Evolutionary conservation across 2,113 vertebrate genomes (phyloP).

Genomic region (Boulengeromyrus knoepffleri): DNA sequence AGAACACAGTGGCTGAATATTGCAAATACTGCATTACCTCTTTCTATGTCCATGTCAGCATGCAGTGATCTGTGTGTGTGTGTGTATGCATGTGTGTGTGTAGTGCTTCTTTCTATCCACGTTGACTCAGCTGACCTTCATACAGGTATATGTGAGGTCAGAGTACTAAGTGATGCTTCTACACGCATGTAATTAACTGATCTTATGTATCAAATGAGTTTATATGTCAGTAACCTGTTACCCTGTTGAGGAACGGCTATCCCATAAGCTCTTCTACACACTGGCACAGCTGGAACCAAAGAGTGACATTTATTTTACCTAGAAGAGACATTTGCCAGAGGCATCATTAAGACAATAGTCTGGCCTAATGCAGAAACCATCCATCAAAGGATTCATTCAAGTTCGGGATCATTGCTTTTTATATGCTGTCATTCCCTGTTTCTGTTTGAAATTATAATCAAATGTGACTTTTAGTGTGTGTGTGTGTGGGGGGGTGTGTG

Average conservation of each 20-base stretch:
- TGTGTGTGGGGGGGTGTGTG: too few species aligned
- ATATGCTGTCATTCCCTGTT: neutral
- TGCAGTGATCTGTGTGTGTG: neutral
- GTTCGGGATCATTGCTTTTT: neutral
- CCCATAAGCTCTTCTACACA: neutral
- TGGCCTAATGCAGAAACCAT: neutral
- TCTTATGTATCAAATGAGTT: neutral
- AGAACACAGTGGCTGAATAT: neutral
- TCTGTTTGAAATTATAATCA: neutral
- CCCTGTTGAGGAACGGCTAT: neutral
- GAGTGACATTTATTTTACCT: neutral
- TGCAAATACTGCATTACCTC: neutral
- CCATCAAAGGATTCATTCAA: neutral
- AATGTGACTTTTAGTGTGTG: too few species aligned
- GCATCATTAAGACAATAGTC: neutral
- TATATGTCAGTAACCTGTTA: neutral
- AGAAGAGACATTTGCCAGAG: neutral
- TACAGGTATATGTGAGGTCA: neutral
- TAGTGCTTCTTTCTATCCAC: neutral
- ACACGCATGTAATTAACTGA: neutral
- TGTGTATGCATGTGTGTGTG: neutral
- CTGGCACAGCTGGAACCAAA: neutral
- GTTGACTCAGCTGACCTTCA: neutral
- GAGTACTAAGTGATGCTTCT: neutral
- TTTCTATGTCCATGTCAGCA: neutral